These are phyloP conservation scores for Oasisia sp. DNA, from an alignment of 2,888 invertebrate species.

Conservation along the genomic window DNA sequence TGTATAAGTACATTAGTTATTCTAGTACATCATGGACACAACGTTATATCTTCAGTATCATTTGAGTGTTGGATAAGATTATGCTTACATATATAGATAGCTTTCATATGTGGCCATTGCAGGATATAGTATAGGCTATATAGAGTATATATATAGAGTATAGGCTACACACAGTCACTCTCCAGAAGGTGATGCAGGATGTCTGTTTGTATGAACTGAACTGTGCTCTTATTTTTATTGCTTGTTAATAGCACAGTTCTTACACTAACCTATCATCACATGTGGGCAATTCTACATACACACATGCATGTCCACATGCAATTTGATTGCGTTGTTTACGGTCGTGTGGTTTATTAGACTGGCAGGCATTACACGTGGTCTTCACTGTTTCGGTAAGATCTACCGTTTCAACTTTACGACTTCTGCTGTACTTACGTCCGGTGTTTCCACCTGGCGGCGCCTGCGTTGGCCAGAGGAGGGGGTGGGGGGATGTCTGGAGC, in stretches of 20 bases:
- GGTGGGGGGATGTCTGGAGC: background rate
- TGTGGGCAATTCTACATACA: no score
- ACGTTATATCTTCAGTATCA: background rate
- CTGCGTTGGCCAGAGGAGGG: background rate
- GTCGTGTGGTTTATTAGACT: background rate
- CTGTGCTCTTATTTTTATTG: no score
- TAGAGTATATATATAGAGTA: no score
- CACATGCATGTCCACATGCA: no score
- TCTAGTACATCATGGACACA: background rate
- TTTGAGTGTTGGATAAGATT: background rate
- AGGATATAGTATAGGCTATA: background rate
- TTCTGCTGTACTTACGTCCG: background rate
- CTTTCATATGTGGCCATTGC: background rate
- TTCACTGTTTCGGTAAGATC: background rate
- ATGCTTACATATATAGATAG: background rate
- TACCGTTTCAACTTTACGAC: background rate
- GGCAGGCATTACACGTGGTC: no score
- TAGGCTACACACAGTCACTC: background rate
- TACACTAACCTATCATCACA: no score
- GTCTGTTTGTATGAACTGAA: no score
- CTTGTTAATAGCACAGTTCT: no score
- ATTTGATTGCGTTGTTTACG: background rate
- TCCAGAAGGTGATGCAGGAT: background rate
- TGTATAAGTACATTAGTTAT: no score
- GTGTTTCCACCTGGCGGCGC: conserved; percentile 17